Evolutionary conservation across 2,888 invertebrate genomes (phyloP).

Genomic region (Epicampocera succincta): DNA sequence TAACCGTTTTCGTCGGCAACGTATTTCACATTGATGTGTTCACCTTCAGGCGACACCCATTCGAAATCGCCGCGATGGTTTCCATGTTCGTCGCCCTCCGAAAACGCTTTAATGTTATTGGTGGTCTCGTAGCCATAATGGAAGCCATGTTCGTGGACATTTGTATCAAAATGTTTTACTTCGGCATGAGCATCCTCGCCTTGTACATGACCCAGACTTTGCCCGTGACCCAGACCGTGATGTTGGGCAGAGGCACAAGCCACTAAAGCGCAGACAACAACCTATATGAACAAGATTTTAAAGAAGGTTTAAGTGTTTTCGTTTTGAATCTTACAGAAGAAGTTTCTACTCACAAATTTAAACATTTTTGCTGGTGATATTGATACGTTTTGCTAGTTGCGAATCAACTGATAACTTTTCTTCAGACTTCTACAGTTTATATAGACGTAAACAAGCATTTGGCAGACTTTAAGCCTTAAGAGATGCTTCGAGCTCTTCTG

Average conservation of each 20-base stretch:
- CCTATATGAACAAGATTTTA: slow-evolving; percentile 58
- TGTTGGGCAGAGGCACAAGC: slow-evolving; percentile 69
- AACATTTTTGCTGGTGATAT: slow-evolving; percentile 10
- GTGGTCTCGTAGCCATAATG: slow-evolving; percentile 75
- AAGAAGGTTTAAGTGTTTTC: not conserved
- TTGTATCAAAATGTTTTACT: slow-evolving; percentile 26
- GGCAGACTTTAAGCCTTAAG: too few species aligned
- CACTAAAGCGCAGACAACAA: slow-evolving; percentile 73
- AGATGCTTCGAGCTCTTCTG: too few species aligned
- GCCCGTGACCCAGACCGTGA: slow-evolving; percentile 10
- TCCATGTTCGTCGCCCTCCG: slow-evolving; percentile 75
- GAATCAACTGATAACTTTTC: slow-evolving; percentile 20
- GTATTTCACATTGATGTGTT: slow-evolving; percentile 74
- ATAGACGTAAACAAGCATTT: not conserved
- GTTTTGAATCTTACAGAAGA: not conserved
- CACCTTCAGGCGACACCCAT: slow-evolving; percentile 77
- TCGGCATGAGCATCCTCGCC: slow-evolving; percentile 11
- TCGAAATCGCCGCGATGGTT: slow-evolving; percentile 74
- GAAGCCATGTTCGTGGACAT: slow-evolving; percentile 76
- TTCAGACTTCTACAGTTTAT: not conserved
- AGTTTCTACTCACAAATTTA: slow-evolving; percentile 34
- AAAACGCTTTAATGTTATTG: slow-evolving; percentile 73
- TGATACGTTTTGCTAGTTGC: not conserved
- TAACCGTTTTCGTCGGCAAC: slow-evolving; percentile 77
- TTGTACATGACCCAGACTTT: too few species aligned